Conservation (phyloP, 2,888 invertebrate species). For the Erebia ligea region DNA sequence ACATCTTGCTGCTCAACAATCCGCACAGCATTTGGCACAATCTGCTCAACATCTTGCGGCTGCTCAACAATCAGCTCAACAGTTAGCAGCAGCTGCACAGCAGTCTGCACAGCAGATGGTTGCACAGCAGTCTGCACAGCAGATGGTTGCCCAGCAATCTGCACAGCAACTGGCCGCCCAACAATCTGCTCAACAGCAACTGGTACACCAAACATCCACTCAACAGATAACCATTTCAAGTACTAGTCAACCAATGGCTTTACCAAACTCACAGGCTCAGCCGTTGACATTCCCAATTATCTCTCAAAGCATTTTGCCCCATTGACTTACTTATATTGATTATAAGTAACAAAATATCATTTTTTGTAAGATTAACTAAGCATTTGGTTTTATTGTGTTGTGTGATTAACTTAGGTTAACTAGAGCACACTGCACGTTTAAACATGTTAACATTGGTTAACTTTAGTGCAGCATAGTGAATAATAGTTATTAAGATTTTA, state of each 20-base stretch:
- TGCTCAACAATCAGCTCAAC: conserved; percentile 65
- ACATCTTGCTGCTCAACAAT: conserved; percentile 62
- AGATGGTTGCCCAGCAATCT: conserved; percentile 69
- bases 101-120: conserved; percentile 67
- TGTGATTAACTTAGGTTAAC: not conserved
- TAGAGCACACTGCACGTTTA: too few relatives aligned
- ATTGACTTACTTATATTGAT: conserved; percentile 49
- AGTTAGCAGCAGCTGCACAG: conserved; percentile 63
- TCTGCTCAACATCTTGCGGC: conserved; percentile 60
- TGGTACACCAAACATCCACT: conserved; percentile 76
- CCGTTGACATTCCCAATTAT: conserved; percentile 77
- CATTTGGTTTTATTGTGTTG: not conserved
- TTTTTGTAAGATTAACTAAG: not conserved
- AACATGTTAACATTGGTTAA: not conserved
- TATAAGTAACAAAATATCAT: conserved; percentile 5
- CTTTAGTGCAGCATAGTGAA: not conserved
- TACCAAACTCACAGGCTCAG: conserved; percentile 76
- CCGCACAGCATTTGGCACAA: conserved; percentile 62
- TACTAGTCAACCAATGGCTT: conserved; percentile 76
- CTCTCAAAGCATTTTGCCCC: conserved; percentile 77
- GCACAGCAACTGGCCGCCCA: conserved; percentile 71
- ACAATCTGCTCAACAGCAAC: conserved; percentile 73
- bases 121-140: conserved; percentile 70
- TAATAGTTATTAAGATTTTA: not conserved
- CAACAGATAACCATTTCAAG: conserved; percentile 78